phyloP scores from a whole-genome alignment of 2,888 invertebrate species.

The Synanthedon vespiformis region DNA sequence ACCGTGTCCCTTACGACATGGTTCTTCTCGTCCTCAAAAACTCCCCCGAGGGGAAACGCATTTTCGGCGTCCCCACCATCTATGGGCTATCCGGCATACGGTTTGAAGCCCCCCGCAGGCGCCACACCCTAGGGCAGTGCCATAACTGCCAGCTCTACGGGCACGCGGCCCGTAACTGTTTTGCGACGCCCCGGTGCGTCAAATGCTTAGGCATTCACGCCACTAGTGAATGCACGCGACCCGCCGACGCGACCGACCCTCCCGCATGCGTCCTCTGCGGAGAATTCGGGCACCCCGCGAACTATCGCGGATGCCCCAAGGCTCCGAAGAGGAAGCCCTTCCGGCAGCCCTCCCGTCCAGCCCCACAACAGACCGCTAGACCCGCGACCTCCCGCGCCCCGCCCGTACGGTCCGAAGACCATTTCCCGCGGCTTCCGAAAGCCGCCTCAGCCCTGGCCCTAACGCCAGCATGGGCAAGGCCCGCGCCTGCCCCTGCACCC shows the following conservation, averaged over 20 bases:
- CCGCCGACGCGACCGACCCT: no score
- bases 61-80: not conserved
- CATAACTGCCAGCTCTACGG: not conserved
- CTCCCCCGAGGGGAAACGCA: not conserved
- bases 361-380: no score
- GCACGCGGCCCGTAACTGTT: not conserved
- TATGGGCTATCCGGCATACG: not conserved
- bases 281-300: no score
- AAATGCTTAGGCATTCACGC: not conserved
- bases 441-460: no score
- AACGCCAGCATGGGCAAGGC: no score
- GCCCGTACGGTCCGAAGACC: no score
- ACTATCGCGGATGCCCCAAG: constrained; percentile 7
- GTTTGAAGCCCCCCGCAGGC: no score
- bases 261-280: no score
- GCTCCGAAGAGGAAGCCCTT: constrained; percentile 10
- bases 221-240: not conserved
- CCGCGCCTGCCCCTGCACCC: no score
- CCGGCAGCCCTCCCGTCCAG: not conserved
- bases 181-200: not conserved
- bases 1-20: constrained; percentile 2
- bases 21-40: not conserved
- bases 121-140: no score
- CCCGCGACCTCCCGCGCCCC: no score
- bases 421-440: no score